Evolutionary conservation across 2,797 vertebrate species (phyloP).

Genomic region (Macropus fuliginosus): DNA sequence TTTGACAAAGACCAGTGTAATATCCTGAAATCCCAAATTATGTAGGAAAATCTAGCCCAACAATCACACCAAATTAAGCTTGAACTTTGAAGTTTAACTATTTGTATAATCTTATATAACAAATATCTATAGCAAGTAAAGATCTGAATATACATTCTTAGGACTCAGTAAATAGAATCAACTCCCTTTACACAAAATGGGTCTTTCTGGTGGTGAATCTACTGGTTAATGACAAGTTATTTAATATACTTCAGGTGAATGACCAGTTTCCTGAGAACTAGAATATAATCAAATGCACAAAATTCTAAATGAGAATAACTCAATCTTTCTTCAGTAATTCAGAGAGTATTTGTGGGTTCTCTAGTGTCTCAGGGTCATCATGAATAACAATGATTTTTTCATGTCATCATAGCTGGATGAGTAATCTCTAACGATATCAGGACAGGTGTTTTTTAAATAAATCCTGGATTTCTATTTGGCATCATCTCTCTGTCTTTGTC

Average conservation of each 20-base stretch:
- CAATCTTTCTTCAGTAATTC: background rate
- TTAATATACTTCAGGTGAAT: background rate
- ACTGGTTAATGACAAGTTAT: background rate
- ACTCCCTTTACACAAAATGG: background rate
- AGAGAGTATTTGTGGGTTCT: background rate
- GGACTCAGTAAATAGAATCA: background rate
- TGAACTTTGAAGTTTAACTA: background rate
- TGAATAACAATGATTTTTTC: background rate
- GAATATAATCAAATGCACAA: background rate
- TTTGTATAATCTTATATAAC: background rate
- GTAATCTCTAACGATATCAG: background rate
- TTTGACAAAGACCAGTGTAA: constrained; percentile 80
- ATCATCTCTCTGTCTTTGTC: background rate
- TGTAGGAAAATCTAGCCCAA: constrained; percentile 51
- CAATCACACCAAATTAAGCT: constrained; percentile 19
- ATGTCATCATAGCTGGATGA: background rate
- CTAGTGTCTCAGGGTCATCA: background rate
- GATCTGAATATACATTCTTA: background rate
- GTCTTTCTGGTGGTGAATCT: background rate
- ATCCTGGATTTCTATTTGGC: background rate
- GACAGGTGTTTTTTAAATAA: background rate
- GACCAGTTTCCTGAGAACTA: background rate
- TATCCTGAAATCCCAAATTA: constrained; percentile 78
- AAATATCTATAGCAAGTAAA: background rate
- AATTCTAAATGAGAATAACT: background rate